Conservation (phyloP, 2,113 vertebrate species). For the Anthoscopus minutus region DNA sequence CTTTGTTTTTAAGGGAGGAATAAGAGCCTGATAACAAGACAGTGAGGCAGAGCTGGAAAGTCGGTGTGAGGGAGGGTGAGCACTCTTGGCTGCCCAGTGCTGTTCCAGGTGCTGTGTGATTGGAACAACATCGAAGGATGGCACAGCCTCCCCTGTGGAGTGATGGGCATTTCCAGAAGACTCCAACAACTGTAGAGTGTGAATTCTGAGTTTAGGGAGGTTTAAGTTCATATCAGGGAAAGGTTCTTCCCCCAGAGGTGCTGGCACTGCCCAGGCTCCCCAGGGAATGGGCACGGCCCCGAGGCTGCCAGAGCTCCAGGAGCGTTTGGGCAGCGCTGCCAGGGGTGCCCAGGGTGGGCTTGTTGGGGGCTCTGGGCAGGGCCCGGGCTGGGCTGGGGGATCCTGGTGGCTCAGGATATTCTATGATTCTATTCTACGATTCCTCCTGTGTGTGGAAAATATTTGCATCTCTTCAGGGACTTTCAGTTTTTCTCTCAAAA, state of each 20-base stretch:
- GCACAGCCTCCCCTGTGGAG: background rate
- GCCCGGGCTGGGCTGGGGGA: rapidly evolving
- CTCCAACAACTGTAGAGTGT: background rate
- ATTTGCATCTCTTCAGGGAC: background rate
- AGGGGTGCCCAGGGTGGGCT: background rate
- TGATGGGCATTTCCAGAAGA: background rate
- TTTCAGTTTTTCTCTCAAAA: background rate
- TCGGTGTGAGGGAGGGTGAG: background rate
- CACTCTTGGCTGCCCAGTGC: background rate
- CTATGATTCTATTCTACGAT: background rate
- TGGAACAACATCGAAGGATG: background rate
- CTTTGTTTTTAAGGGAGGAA: background rate
- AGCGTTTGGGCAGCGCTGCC: background rate
- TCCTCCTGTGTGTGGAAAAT: background rate
- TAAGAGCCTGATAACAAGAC: background rate
- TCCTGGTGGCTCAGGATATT: background rate
- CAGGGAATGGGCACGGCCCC: background rate
- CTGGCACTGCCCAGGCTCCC: background rate
- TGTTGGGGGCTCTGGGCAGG: background rate
- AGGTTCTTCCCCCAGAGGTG: background rate
- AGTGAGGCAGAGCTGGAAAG: background rate
- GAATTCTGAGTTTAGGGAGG: background rate
- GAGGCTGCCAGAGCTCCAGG: background rate
- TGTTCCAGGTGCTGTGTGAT: background rate
- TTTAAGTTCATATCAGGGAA: background rate